Evolutionary conservation across 2,113 vertebrate genomes (phyloP), one percentile per base, ranked within the genome.

Genomic region (Apistogramma diplotaenia): DNA sequence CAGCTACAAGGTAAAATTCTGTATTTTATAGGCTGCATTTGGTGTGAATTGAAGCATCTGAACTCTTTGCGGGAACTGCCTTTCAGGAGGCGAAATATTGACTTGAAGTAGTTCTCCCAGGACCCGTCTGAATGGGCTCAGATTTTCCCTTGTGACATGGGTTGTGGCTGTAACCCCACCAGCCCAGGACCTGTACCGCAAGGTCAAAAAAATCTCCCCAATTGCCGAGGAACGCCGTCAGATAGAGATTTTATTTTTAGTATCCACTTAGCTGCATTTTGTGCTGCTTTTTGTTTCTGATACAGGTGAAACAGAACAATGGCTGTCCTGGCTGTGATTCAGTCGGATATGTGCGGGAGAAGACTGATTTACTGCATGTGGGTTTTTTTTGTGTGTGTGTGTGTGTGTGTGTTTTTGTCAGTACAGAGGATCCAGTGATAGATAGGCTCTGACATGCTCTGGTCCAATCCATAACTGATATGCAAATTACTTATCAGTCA

Each of bases 1-100:
- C 89, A 87, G 90, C 85, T 86, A 82, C 80, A 92, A 94, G 94
- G 95, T 95, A 95, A 95, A 91, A 87, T 83, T 2, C 67, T 65
- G 55, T 78, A 74, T 89, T 82, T 86, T 53, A 59, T 25, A 25
- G 21, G 9, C 23, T 83, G 57, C 16, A 0, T 70, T 70, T 70
- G 3, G 65, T 56, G 78, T 27, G 70, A 37, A 77, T 79, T 57
- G 72, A 11, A 61, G 59, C 75, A 21, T 31, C 43, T 67, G 58
- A 87, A 93, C 89, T 90, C 83, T 85, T 89, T 74, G 51, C 35
- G 18, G 33, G 10, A 35, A 72, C 40, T 76, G 89, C 72, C 59
- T 85, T 82, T 79, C 59, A 83, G 81, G 81, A 77, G 56, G 37
- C 55, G 58, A 82, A 78, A 61, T 73, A 54, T 62, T 76, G 80